A percentile compares a stretch with the other conserved stretches of the same genome.
Conservation (phyloP, 1,140 invertebrate species). For the Bemisia tabaci region DNA sequence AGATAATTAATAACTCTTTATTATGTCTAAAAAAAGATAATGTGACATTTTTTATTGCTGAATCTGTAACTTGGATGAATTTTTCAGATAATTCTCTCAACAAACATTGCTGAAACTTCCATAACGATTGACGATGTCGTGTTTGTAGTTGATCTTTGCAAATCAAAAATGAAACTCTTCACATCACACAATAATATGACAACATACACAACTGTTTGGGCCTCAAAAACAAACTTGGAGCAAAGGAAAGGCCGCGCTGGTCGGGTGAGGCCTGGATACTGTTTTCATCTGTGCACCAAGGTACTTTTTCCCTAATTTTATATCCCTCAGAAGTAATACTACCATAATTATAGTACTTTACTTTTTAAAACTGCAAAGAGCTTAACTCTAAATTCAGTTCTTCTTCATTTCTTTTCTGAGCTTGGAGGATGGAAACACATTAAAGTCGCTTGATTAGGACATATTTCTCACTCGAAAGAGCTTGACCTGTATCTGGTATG, state of each 20-base stretch:
- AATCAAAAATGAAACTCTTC: conserved; percentile 90
- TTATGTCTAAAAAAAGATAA: too few relatives aligned
- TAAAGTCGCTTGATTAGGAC: too few relatives aligned
- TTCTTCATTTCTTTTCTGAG: conserved; percentile 6
- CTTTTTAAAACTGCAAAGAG: background rate
- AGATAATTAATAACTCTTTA: too few relatives aligned
- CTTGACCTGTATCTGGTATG: too few relatives aligned
- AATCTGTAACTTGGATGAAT: conserved; percentile 5
- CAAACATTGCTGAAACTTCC: conserved; percentile 87
- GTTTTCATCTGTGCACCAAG: conserved; percentile 74
- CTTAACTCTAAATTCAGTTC: background rate
- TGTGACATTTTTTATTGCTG: background rate
- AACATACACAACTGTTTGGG: conserved; percentile 88
- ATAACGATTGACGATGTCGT: conserved; percentile 96
- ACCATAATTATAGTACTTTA: too few relatives aligned
- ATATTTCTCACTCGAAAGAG: too few relatives aligned
- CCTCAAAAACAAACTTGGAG: conserved; percentile 78
- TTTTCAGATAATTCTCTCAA: conserved; percentile 65
- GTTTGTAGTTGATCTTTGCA: conserved; percentile 89
- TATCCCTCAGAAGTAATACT: background rate
- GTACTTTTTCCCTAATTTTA: conserved; percentile 25
- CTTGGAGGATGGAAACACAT: too few relatives aligned
- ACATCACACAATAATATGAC: conserved; percentile 93
- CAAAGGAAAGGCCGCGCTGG: conserved; percentile 85
- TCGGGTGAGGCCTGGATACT: conserved; percentile 71